Percentiles rank a stretch among this genome's conserved stretches.
Conservation (phyloP, 2,888 invertebrate species). For the Molorchus minor region DNA sequence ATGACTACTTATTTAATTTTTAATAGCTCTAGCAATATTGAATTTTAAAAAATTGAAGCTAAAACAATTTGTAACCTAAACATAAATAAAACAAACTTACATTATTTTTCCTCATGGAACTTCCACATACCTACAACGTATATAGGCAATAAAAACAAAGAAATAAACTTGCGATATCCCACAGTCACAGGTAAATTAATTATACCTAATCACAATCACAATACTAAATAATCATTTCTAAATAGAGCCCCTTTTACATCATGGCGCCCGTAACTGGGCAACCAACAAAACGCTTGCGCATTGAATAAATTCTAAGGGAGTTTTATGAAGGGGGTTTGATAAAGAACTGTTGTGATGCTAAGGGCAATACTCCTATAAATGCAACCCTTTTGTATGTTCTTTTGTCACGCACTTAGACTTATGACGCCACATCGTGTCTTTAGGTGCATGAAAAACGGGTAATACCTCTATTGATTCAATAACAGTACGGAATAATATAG, state of each 20-base stretch:
- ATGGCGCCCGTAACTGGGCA: conserved; percentile 39
- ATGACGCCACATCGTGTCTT: background rate
- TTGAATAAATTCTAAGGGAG: background rate
- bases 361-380: background rate
- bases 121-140: background rate
- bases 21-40: too few relatives aligned
- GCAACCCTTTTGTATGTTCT: background rate
- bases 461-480: too few relatives aligned
- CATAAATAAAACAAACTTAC: conserved; percentile 2
- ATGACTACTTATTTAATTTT: too few relatives aligned
- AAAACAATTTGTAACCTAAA: too few relatives aligned
- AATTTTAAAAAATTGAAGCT: too few relatives aligned
- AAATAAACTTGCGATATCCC: background rate
- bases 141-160: conserved; percentile 3
- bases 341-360: background rate
- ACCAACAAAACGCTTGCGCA: conserved; percentile 35
- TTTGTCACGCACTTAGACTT: conserved; percentile 9
- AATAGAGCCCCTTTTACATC: conserved; percentile 9
- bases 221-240: conserved; percentile 20
- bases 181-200: conserved; percentile 14
- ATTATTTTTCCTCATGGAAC: conserved; percentile 2
- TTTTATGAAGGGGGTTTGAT: conserved; percentile 6
- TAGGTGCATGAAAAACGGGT: background rate
- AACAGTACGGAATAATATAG: too few relatives aligned
- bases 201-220: conserved; percentile 12